Conservation (phyloP, 2,113 vertebrate genomes). For the Pagrus major region DNA sequence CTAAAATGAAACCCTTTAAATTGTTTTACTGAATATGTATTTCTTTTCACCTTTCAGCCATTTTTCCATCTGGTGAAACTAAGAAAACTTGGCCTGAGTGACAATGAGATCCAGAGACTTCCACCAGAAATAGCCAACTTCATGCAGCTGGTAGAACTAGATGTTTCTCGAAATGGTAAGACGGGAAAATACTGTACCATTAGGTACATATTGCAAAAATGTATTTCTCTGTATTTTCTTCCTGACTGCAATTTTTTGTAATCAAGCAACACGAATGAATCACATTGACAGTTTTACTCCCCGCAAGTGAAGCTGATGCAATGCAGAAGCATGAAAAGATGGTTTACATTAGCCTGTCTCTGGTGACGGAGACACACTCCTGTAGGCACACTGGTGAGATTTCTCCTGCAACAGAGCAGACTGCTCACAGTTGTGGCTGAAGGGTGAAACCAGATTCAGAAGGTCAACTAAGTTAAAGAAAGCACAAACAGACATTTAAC, state of each 20-base stretch:
- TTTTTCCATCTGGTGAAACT: constrained; percentile 97
- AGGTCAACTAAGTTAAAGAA: constrained; percentile 2
- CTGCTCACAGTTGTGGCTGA: background rate
- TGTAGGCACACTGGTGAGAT: constrained; percentile 9
- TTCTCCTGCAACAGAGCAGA: constrained; percentile 14
- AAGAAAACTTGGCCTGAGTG: constrained; percentile 96
- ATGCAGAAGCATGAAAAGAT: constrained; percentile 19
- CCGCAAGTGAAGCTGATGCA: constrained; percentile 26
- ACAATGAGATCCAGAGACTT: constrained; percentile 97
- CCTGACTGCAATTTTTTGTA: background rate
- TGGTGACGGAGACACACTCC: constrained; percentile 12
- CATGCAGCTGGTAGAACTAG: constrained; percentile 97
- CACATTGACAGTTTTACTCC: constrained; percentile 47
- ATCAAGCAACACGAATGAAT: constrained; percentile 31
- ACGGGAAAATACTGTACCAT: background rate
- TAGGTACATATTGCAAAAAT: background rate
- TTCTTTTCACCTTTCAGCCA: constrained; percentile 87
- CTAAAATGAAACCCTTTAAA: background rate
- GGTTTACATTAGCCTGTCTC: constrained; percentile 27
- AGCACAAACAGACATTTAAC: constrained; percentile 8
- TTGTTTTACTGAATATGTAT: background rate
- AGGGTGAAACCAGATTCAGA: constrained; percentile 18
- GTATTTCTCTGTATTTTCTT: background rate
- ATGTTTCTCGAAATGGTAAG: constrained; percentile 96
- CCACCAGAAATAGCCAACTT: constrained; percentile 98